These are phyloP conservation scores for Leuciscus waleckii DNA, from an alignment of 2,797 vertebrate genomes.

Conservation along the genomic window DNA sequence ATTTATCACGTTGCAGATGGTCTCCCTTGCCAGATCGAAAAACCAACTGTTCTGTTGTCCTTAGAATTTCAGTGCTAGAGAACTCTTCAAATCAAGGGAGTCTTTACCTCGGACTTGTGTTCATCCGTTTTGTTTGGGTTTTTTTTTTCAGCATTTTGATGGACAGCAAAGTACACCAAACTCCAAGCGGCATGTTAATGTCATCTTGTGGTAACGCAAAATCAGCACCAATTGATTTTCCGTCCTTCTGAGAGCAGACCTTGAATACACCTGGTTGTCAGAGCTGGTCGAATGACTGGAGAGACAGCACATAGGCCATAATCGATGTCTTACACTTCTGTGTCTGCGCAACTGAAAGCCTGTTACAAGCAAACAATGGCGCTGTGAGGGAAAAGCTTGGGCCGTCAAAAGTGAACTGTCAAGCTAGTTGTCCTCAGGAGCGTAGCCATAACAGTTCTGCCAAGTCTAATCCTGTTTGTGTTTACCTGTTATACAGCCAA, in stretches of 20 bases:
- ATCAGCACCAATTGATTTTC: conserved; percentile 35
- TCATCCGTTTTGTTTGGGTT: background rate
- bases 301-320: conserved; percentile 43
- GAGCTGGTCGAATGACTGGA: conserved; percentile 35
- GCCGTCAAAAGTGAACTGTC: conserved; percentile 51
- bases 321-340: conserved; percentile 47
- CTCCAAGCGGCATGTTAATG: background rate
- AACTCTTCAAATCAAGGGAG: background rate
- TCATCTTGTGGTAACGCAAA: background rate
- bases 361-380: conserved; percentile 48
- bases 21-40: conserved; percentile 3
- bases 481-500: conserved; percentile 49
- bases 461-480: conserved; percentile 45
- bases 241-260: conserved; percentile 26
- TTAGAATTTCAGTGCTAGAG: background rate
- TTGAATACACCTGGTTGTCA: conserved; percentile 52
- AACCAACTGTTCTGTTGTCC: background rate
- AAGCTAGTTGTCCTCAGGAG: conserved; percentile 42
- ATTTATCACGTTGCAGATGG: conserved; percentile 47
- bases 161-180: conserved; percentile 20
- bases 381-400: conserved; percentile 23
- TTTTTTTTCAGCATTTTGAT: background rate
- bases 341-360: conserved; percentile 25
- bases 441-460: conserved; percentile 30
- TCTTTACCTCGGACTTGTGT: background rate